Conservation (phyloP, 2,888 invertebrate species). For the Troides helena region DNA sequence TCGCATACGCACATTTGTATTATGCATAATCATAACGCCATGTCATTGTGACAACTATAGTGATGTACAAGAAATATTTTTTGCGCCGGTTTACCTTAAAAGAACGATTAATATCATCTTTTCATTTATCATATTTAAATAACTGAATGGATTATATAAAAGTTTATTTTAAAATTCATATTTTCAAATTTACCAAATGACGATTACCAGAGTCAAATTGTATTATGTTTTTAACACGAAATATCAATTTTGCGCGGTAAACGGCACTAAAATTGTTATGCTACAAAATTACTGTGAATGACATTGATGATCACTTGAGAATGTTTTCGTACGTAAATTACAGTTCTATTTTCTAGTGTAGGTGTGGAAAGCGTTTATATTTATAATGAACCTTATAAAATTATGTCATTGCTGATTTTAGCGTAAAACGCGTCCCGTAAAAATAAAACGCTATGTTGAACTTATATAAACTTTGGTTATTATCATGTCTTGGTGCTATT, state of each 20-base stretch:
- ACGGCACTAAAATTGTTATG: not conserved
- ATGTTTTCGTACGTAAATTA: slow-evolving; percentile 26
- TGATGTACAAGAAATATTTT: no score
- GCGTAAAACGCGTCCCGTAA: slow-evolving; percentile 44
- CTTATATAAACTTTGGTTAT: slow-evolving; percentile 71
- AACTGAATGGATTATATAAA: no score
- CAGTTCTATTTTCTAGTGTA: slow-evolving; percentile 47
- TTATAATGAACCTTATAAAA: slow-evolving; percentile 59
- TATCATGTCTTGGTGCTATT: slow-evolving; percentile 69
- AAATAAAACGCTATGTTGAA: slow-evolving; percentile 64
- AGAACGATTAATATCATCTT: no score
- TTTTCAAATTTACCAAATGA: no score
- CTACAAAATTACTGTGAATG: slow-evolving; percentile 4
- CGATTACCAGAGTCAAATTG: no score
- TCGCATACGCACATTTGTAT: no score
- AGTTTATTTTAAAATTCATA: no score
- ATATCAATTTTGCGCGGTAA: not conserved
- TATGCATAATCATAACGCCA: no score
- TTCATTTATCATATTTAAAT: no score
- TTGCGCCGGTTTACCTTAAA: no score
- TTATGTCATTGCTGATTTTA: slow-evolving; percentile 55
- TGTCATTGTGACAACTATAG: no score
- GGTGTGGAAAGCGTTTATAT: slow-evolving; percentile 56
- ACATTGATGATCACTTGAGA: slow-evolving; percentile 19
- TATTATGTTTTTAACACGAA: not conserved